Base-by-base conservation (phyloP, 2,888 invertebrate species). In the Cinara cedri region DNA sequence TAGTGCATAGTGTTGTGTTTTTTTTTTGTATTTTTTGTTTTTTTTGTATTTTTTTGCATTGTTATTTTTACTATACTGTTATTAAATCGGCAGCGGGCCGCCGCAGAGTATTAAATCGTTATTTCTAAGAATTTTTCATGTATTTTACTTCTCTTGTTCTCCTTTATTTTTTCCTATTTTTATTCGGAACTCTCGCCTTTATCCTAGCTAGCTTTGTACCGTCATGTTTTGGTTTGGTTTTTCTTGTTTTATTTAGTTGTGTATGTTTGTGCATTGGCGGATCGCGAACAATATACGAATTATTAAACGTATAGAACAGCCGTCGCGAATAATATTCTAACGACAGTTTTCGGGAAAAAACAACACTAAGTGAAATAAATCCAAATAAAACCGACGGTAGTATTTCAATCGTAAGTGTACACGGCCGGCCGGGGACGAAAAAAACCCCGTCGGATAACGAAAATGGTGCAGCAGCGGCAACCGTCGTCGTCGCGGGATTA, bases 1-100 rank as follows among this genome's bases (percentile, higher is more conserved):
- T 14, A 51, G 49, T 34, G 74, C 11, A 51, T 63, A 72, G 62
- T 24, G 57, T 57, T 26, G 44, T 49, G 34, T 72, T 49, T 62
- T 60, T 62, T 72, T 44, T 16, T 72, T 46, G 8, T 8, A 8
- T 24, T 72, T 44, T 55, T 72, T n/a, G 21, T 54, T 13, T 49
- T 49, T 13, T 65, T 16, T 2, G 21, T 46, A 9, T 46, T 51
- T 63, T 21, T 2, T 19, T 19, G n/a, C 42, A 14, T 26, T 60
- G 2, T 44, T 14, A 4, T 21, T 49, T 9, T 46, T 68, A 26
- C 11, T 26, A 34, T 68, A 26, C 11, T 26, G n/a, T n/a, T 49
- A 49, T 3, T 26, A 21, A 26, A 16, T 70, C 34, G 3, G 19
- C 54, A 8, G 21, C 54, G 34, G 51, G 21, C 54, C 21, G 16